Evolutionary conservation across 1,140 invertebrate genomes (phyloP).

Genomic region (Drosophila paulistorum): DNA sequence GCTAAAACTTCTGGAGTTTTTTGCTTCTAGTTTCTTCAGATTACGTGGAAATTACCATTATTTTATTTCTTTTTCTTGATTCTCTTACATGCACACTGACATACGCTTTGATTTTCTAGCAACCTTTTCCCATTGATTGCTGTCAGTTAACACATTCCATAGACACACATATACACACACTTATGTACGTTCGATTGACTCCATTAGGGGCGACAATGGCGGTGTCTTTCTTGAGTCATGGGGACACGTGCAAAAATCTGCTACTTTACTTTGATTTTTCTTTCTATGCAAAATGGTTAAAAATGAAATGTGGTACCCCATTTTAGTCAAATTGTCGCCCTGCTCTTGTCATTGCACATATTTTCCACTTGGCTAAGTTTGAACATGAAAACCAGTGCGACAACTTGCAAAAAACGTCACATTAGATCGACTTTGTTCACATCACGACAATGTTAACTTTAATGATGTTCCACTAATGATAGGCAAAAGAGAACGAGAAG

Average conservation of each 20-base stretch:
- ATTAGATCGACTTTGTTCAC: conserved; percentile 13
- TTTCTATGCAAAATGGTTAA: conserved; percentile 47
- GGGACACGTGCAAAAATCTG: conserved; percentile 47
- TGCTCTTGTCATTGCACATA: conserved; percentile 51
- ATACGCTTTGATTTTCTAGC: neutral
- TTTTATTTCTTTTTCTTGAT: neutral
- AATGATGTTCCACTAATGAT: conserved; percentile 16
- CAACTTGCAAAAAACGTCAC: conserved; percentile 13
- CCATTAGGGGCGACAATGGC: conserved; percentile 3
- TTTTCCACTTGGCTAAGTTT: conserved; percentile 29
- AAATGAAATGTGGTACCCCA: conserved; percentile 64
- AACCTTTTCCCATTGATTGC: conserved; percentile 5
- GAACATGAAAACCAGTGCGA: neutral
- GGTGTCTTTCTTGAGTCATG: conserved; percentile 13
- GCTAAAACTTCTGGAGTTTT: neutral
- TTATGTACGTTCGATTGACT: neutral
- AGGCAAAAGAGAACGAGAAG: neutral
- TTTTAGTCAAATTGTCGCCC: conserved; percentile 66
- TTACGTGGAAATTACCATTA: neutral
- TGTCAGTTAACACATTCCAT: conserved; percentile 1
- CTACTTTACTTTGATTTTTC: conserved; percentile 11
- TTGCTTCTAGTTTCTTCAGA: neutral
- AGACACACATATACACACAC: neutral
- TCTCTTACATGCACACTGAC: neutral
- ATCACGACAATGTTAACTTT: conserved; percentile 25